A percentile compares a stretch with the other conserved stretches of the same genome.
Evolutionary conservation across 2,888 invertebrate species (phyloP).

Genomic region (Lypha dubia): DNA sequence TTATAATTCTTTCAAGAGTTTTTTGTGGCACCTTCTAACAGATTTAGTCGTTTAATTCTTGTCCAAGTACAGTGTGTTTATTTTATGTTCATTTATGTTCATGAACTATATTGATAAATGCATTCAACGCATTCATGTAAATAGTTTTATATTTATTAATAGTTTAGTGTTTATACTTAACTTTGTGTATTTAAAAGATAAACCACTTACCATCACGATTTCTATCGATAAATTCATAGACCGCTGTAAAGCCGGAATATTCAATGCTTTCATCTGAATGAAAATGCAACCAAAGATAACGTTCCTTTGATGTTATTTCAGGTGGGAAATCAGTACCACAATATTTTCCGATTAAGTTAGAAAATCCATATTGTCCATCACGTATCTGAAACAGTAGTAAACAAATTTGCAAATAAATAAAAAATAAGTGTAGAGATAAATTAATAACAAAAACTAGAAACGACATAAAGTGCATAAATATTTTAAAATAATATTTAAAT

Average conservation of each 20-base stretch:
- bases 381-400: slow-evolving; percentile 84
- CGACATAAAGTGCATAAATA: too few relatives aligned
- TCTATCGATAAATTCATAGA: slow-evolving; percentile 87
- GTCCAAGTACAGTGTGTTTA: too few relatives aligned
- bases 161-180: background rate
- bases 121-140: background rate
- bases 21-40: too few relatives aligned
- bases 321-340: slow-evolving; percentile 90
- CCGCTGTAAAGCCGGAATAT: slow-evolving; percentile 90
- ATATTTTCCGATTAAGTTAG: slow-evolving; percentile 86
- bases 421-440: background rate
- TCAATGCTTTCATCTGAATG: slow-evolving; percentile 92
- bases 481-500: too few relatives aligned
- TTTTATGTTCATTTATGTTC: too few relatives aligned
- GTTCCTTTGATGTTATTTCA: slow-evolving; percentile 88
- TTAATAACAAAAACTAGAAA: background rate
- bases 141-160: too few relatives aligned
- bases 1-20: too few relatives aligned
- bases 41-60: too few relatives aligned
- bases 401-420: background rate
- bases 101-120: background rate
- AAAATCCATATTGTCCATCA: slow-evolving; percentile 92
- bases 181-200: background rate
- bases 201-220: slow-evolving; percentile 84
- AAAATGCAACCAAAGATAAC: slow-evolving; percentile 91